Evolutionary conservation across 2,113 vertebrate species (phyloP), one percentile per base, ranked within the genome.

Genomic region (Gulo gulo): DNA sequence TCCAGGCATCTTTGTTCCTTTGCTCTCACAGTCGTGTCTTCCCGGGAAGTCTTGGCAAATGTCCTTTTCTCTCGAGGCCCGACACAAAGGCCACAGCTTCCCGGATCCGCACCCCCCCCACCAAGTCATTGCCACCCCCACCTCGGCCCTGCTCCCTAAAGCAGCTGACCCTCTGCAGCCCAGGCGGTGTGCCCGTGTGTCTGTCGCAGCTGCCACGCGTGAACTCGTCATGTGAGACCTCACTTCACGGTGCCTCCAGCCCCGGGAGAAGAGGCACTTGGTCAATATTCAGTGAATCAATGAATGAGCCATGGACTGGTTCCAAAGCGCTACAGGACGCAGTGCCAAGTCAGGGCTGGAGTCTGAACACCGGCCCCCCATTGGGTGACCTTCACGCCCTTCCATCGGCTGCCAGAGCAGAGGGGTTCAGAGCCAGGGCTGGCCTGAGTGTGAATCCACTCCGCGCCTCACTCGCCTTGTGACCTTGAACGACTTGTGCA

Each of bases 401-500:
- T 84, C 57, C 65, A 36, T 7, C 29, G 15, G 13, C 45, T 7
- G 26, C 31, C 4, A 15, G 4, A 52, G 45, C 42, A n/a, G 26
- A 29, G n/a, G 0, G 6, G 55, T 36, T 39, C 52, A 6, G 88
- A 67, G n/a, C 63, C 59, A 71, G 36, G 52, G 21, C 89, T 52
- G 67, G 65, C 67, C 86, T 73, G 93, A 34, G 90, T 98, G 92
- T 83, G 82, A 76, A 76, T 87, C 47, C 47, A 81, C 59, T 39
- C 80, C 26, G 8, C 0, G 18, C 34, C 90, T 88, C 80, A 23
- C 84, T 29, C 11, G 20, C 36, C 93, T 67, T 18, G 57, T 71
- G 96, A 94, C 95, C 97, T 97, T 97, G 97, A 89, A 29, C 16
- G 18, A 34, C 57, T 21, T 18, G 39, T 8, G 23, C 50, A 31